Evolutionary conservation across 2,888 invertebrate genomes (phyloP), one percentile per base, ranked within the genome.

Genomic region (Anaspis maculata): DNA sequence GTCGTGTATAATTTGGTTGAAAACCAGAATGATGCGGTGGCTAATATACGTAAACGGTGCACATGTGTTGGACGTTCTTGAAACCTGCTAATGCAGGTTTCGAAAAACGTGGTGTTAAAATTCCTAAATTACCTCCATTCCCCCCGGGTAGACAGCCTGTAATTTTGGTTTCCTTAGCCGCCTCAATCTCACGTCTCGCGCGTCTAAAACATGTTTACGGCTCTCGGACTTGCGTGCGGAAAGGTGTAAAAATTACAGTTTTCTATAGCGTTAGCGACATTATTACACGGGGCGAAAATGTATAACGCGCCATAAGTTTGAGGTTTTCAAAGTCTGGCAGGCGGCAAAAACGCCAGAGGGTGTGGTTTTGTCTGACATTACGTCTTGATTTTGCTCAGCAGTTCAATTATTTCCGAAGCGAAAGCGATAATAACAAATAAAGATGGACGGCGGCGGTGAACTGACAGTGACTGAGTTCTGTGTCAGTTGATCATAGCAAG

Each of bases 41-140:
- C 27, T 33, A 42, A 30, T 36, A 26, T 39, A n/a, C 34, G 40
- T 36, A 41, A 36, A 42, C 37, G 39, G 34, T 34, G 43, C 42
- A 39, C 48, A 49, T 41, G 41, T 46, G 47, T 40, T 44, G 45
- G 37, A 46, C 41, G 50, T 51, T 52, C 47, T 45, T 34, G 41
- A 46, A n/a, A 47, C 49, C 52, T 52, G 51, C 46, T 54, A 56
- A 58, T 53, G 49, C 42, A 45, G 43, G 50, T 54, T 55, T 53
- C 45, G 43, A 59, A 57, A 49, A 52, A 53, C 49, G 49, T 49
- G 52, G 62, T 57, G 59, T 61, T 62, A 64, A 64, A 64, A 60
- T 57, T 52, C 52, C 57, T 48, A 62, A 64, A 64, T 62, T 64
- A 59, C 61, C 58, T 54, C 52, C 54, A 58, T 61, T 62, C 56